Percentiles rank a stretch among this genome's conserved stretches.
These are phyloP conservation scores for Habrosyne pyritoides DNA, from an alignment of 2,888 invertebrate genomes.

Conservation along the genomic window DNA sequence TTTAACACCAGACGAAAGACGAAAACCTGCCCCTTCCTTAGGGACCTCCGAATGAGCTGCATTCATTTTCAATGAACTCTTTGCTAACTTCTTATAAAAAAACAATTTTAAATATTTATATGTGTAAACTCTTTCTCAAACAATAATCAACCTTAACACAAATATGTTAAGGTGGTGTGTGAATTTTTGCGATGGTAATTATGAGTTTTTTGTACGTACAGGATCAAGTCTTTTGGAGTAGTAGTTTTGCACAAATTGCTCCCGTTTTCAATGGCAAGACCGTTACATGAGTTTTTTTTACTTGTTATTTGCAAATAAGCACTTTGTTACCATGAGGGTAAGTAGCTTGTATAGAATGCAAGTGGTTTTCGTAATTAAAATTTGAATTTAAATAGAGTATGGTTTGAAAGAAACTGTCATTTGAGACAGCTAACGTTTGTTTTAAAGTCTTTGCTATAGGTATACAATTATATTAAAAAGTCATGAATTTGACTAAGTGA, in stretches of 20 bases:
- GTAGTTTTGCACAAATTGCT: conserved; percentile 44
- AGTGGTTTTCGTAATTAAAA: conserved; percentile 6
- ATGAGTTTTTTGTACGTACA: conserved; percentile 36
- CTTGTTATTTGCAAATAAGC: conserved; percentile 30
- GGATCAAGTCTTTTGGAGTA: conserved; percentile 55
- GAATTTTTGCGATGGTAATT: background rate
- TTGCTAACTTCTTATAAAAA: conserved; percentile 54
- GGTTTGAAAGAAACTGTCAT: no score
- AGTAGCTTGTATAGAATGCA: conserved; percentile 12
- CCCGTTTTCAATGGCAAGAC: conserved; percentile 61
- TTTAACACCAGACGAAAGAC: conserved; percentile 63
- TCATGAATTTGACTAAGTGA: no score
- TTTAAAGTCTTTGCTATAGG: no score
- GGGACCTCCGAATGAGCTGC: conserved; percentile 59
- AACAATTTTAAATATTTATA: conserved; percentile 31
- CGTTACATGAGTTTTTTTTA: conserved; percentile 61
- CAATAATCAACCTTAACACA: conserved; percentile 19
- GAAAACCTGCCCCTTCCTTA: conserved; percentile 65
- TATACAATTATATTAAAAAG: no score
- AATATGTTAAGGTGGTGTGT: background rate
- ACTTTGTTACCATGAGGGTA: conserved; percentile 19
- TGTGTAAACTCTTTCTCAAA: conserved; percentile 7
- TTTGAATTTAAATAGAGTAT: background rate
- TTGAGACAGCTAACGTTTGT: no score
- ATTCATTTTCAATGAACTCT: conserved; percentile 77